phyloP scores from a whole-genome alignment of 1,140 invertebrate species.

The Megalopta genalis region DNA sequence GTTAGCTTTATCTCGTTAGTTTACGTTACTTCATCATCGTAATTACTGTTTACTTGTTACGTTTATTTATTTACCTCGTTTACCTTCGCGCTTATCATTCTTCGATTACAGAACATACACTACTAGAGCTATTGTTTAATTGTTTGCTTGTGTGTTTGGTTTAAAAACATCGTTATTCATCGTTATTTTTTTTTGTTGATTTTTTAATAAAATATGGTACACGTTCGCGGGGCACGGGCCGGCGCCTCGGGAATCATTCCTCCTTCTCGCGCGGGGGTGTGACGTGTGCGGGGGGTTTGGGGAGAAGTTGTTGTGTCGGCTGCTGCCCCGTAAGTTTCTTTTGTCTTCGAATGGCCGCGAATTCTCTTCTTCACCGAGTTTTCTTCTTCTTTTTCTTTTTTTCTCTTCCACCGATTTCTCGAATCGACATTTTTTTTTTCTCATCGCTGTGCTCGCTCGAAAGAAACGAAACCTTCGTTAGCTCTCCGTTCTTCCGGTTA shows the following conservation, averaged over 20 bases:
- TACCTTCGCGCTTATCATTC: slow-evolving; percentile 72
- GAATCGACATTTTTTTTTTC: not conserved
- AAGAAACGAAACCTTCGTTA: too few relatives aligned
- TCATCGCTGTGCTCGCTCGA: too few relatives aligned
- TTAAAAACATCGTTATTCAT: slow-evolving; percentile 47
- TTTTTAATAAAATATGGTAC: slow-evolving; percentile 69
- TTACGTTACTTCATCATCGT: slow-evolving; percentile 46
- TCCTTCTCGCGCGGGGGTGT: slow-evolving; percentile 52
- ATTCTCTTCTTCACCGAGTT: slow-evolving; percentile 1
- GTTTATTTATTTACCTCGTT: slow-evolving; percentile 56
- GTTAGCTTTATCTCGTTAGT: slow-evolving; percentile 44
- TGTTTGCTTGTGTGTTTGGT: slow-evolving; percentile 74
- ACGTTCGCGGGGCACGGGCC: slow-evolving; percentile 73
- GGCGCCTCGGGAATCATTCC: slow-evolving; percentile 65
- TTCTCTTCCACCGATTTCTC: not conserved
- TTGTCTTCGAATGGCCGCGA: too few relatives aligned
- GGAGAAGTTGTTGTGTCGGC: slow-evolving; percentile 27
- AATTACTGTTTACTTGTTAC: not conserved
- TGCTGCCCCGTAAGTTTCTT: not conserved
- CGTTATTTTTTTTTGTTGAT: slow-evolving; percentile 38
- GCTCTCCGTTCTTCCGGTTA: not conserved
- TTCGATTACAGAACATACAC: slow-evolving; percentile 81
- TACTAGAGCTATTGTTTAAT: slow-evolving; percentile 79
- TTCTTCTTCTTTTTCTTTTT: not conserved
- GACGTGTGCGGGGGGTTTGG: slow-evolving; percentile 32